Evolutionary conservation across 2,113 vertebrate genomes (phyloP).

Genomic region (Ameiurus melas): DNA sequence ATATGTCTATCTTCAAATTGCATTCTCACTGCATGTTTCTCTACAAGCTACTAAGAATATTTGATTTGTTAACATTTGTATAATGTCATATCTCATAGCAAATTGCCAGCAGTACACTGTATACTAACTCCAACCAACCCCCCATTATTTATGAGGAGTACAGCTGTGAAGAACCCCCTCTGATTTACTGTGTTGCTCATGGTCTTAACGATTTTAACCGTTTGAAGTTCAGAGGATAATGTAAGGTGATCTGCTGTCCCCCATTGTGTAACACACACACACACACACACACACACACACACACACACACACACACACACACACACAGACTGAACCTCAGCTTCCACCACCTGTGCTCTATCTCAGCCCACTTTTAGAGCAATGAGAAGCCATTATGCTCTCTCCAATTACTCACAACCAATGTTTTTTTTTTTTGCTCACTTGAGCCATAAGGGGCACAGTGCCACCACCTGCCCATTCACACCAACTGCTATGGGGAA

Average conservation of each 20-base stretch:
- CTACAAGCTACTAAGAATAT: background rate
- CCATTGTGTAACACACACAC: conserved; percentile 57
- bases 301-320: conserved; percentile 56
- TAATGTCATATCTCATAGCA: background rate
- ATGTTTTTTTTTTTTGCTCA: background rate
- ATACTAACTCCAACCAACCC: background rate
- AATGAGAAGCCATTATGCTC: conserved; percentile 20
- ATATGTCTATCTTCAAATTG: too few species aligned
- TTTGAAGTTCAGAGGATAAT: conserved; percentile 69
- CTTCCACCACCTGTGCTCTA: conserved; percentile 60
- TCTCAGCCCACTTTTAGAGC: conserved; percentile 56
- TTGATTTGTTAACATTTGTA: background rate
- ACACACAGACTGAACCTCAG: conserved; percentile 48
- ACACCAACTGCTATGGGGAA: background rate
- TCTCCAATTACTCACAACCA: background rate
- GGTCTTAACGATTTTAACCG: conserved; percentile 74
- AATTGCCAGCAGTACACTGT: background rate
- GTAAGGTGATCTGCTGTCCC: conserved; percentile 67
- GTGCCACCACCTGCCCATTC: conserved; percentile 41
- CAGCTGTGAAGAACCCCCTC: conserved; percentile 67
- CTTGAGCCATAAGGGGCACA: background rate
- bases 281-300: conserved; percentile 56
- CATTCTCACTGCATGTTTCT: background rate
- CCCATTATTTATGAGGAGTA: conserved; percentile 70
- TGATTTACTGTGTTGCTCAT: conserved; percentile 71